Evolutionary conservation across 2,888 invertebrate species (phyloP), one percentile per base, ranked within the genome.

Genomic region (Nymphalis urticae): DNA sequence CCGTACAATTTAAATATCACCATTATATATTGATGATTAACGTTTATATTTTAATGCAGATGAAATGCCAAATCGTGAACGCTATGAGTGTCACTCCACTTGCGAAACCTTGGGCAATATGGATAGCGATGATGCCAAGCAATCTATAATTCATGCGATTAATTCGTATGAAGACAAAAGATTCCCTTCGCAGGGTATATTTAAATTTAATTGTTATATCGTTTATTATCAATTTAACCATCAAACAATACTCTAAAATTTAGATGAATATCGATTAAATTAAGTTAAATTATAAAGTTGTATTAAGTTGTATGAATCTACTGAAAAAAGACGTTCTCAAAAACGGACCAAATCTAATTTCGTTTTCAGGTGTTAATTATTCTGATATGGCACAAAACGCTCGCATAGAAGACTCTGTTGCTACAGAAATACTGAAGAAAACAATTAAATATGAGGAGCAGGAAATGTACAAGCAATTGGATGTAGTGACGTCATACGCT

Each of bases 131-230:
- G 83, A 86, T 69, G 90, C 89, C 2, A 89, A 85, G 73, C 77
- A 75, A 58, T 82, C 84, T 8, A 91, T 92, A 9, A 90, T 90
- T 19, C 77, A 81, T 48, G 82, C 88, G 1, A 86, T 92, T 13
- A 91, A 89, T 72, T 91, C 91, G 24, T 88, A 84, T 68, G 85
- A 86, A 47, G 91, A 92, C 68, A 77, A 84, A 0, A 81, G 91
- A 51, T 92, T 82, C 72, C 92, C 91, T n/a, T 92, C 92, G 5
- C 88, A 88, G 87, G 91, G 92, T 91, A 76, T 47, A 61, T 2
- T 36, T 9, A 42, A 13, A 13, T 13, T 0, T 13, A 42, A 42
- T 42, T 42, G 9, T 2, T 9, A 9, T 42, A 42, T 10, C 10
- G 36, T 42, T 21, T 42, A 9, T 36, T 7, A 36, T 36, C 8